Evolutionary conservation across 1,140 invertebrate genomes (phyloP), one percentile per base, ranked within the genome.

Genomic region (Drosophila pachea): DNA sequence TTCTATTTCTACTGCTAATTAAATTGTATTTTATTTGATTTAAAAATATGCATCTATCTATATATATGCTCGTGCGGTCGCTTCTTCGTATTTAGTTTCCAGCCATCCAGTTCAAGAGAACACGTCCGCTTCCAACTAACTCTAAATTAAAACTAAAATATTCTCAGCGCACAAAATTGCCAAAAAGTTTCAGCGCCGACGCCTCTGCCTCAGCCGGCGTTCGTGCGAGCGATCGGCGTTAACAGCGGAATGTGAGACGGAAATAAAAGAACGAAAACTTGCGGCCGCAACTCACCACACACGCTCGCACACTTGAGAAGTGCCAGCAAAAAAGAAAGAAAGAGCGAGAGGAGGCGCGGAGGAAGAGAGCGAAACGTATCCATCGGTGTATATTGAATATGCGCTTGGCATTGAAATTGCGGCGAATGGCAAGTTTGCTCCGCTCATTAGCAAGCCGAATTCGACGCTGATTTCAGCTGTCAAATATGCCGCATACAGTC

Each of bases 81-180:
- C 69, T 73, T 65, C 65, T 49, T 68, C 65, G 64, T 68, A 60
- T 76, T 86, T 81, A 64, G 77, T 88, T 78, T 89, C 89, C 89
- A 89, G 89, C 89, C 89, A 89, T 89, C 88, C 83, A 89, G 86
- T 83, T 75, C 64, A 72, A 77, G 73, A 76, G 78, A 74, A 74
- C 83, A 86, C 82, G 78, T 89, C 87, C 84, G 81, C 84, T 86
- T 81, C 73, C 82, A 78, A 81, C 84, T 88, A 89, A 87, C 76
- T 87, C 87, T 88, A 87, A 86, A 79, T 86, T 69, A 79, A 83
- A 88, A 86, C 87, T 88, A 75, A 83, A 76, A 68, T 55, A 74
- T 73, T 76, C 69, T 86, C 71, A 48, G 35, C 61, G 45, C 76
- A 67, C 56, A 70, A 81, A 86, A 83, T 76, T 86, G 82, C 71